Percentiles rank a stretch among this genome's conserved stretches.
These are phyloP conservation scores for Hoplostethus mediterraneus DNA, from an alignment of 2,797 vertebrate species.

Conservation along the genomic window DNA sequence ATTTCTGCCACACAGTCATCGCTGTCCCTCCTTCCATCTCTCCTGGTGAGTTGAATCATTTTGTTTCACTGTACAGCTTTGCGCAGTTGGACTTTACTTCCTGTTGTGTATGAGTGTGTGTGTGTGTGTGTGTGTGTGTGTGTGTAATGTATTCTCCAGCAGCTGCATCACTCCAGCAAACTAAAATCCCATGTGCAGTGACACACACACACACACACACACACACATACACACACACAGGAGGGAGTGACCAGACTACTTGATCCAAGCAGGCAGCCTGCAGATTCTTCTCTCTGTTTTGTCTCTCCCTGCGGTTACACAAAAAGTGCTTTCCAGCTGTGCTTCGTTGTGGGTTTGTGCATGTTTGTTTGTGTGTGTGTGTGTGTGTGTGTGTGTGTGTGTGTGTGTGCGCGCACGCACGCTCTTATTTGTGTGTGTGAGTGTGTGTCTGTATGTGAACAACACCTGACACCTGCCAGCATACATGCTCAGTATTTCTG, in stretches of 20 bases:
- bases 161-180: slow-evolving; percentile 34
- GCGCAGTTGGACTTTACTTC: no score
- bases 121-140: slow-evolving; percentile 6
- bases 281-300: slow-evolving; percentile 49
- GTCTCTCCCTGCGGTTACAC: slow-evolving; percentile 41
- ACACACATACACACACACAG: background rate
- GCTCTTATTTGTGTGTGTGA: background rate
- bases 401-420: slow-evolving; percentile 11
- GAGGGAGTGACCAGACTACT: slow-evolving; percentile 35
- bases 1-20: background rate
- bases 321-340: slow-evolving; percentile 55
- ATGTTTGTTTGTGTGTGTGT: background rate
- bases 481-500: slow-evolving; percentile 17
- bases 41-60: no score
- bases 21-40: background rate
- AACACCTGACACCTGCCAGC: slow-evolving; percentile 46
- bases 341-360: slow-evolving; percentile 38
- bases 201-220: slow-evolving; percentile 25
- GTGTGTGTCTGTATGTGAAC: slow-evolving; percentile 11
- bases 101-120: background rate
- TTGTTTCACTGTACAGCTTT: no score
- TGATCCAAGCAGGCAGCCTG: slow-evolving; percentile 57
- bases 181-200: slow-evolving; percentile 13
- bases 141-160: slow-evolving; percentile 39
- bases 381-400: background rate